Evolutionary conservation across 1,140 invertebrate species (phyloP), one percentile per base, ranked within the genome.

Genomic region (Pygmarrhopalites habei): DNA sequence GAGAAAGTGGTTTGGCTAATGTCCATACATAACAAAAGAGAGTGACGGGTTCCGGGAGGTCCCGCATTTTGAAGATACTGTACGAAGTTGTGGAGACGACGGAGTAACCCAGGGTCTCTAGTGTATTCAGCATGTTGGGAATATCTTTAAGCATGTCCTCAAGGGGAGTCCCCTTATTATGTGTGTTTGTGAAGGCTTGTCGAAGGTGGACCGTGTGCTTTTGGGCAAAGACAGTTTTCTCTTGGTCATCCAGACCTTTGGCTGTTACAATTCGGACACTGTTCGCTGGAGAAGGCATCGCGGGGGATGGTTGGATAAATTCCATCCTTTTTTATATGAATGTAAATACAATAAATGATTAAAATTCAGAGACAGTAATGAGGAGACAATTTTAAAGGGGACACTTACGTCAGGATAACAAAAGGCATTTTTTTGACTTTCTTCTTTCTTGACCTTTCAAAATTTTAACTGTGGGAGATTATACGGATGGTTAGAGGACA

Each of bases 61-160:
- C 51, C 14, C 51, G 23, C 51, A 55, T 55, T 28, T 55, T 55
- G 51, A 55, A 55, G 7, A 55, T 10, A 21, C 14, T 55, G 26
- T 55, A 28, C 23, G 51, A 55, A 29, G 51, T 55, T 21, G 5
- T 28, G 29, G 5, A 7, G 14, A 55, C 14, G 26, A 32, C 29
- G 4, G 5, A 7, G 51, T 55, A 55, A 26, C 51, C 51, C 51
- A 55, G 5, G 29, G 23, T 7, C 29, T 55, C 51, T 23, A 55
- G 21, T 4, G 51, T 55, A 10, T 7, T 10, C 51, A 55, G 21
- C 51, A 55, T 55, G 14, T 21, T 26, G 10, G 51, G 51, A 4
- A 55, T 26, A 32, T 55, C 51, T 26, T 55, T 55, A 21, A 55
- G 26, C 51, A 55, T 55, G 51, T 55, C 51, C 51, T 55, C 51